phyloP scores from a whole-genome alignment of 1,140 invertebrate species.

The Drosophila subobscura region DNA sequence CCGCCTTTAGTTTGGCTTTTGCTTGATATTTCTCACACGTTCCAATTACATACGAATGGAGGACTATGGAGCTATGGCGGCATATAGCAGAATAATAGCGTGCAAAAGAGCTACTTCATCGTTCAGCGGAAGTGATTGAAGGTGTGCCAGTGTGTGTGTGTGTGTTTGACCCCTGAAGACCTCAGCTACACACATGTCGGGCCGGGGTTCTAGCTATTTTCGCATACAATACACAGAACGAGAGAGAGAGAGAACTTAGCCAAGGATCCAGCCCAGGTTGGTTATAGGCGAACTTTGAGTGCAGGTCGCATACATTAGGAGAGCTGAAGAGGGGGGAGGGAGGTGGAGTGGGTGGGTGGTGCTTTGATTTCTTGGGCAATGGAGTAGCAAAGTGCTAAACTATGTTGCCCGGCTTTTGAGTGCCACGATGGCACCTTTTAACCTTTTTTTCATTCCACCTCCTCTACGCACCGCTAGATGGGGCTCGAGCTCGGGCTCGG shows the following conservation, averaged over 20 bases:
- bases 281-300: constrained; percentile 71
- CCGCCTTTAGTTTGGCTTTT: constrained; percentile 35
- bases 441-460: constrained; percentile 43
- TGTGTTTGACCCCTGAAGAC: constrained; percentile 31
- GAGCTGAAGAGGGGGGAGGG: not conserved
- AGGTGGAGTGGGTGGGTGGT: constrained; percentile 15
- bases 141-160: constrained; percentile 57
- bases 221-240: constrained; percentile 50
- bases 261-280: constrained; percentile 35
- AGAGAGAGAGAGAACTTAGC: constrained; percentile 17
- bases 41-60: constrained; percentile 72
- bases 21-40: constrained; percentile 83
- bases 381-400: constrained; percentile 79
- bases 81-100: constrained; percentile 78
- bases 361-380: constrained; percentile 75
- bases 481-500: constrained; percentile 8
- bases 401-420: constrained; percentile 79
- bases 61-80: constrained; percentile 11
- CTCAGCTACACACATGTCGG: constrained; percentile 26
- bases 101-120: constrained; percentile 83
- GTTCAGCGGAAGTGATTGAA: constrained; percentile 83
- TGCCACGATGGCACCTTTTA: constrained; percentile 66
- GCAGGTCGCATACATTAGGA: constrained; percentile 75
- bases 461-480: constrained; percentile 58
- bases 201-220: constrained; percentile 51